Evolutionary conservation across 2,113 vertebrate species (phyloP), one percentile per base, ranked within the genome.

Genomic region (Ageneiosus marmoratus): DNA sequence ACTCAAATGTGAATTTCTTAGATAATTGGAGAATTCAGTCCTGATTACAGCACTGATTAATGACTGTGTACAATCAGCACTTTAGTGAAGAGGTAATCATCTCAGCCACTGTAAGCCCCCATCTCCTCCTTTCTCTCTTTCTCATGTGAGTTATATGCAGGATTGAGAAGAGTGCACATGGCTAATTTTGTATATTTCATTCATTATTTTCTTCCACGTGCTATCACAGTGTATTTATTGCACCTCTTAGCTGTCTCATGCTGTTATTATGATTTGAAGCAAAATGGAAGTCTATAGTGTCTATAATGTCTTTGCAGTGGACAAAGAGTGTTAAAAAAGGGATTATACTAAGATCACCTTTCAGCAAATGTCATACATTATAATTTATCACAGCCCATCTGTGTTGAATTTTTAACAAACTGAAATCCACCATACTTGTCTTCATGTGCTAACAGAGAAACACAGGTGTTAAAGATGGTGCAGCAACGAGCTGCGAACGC

Each of bases 1-100:
- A 13, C 69, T 83, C n/a, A 29, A 69, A 72, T 75, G 81, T 58
- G 34, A 70, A 74, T 77, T 81, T 80, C 48, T 37, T 67, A 80
- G 50, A 79, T 24, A 82, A 83, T 78, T 34, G 78, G 50, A 70
- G 56, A 84, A 85, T 86, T 78, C 46, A 72, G 44, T 63, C 34
- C 82, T 80, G 86, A 87, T 88, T 85, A 87, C 58, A 56, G 65
- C 37, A 83, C 78, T 81, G 78, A 85, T 88, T 86, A 88, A 81
- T 56, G 78, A 74, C 69, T 41, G 32, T 74, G 74, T 83, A 69
- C 82, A 87, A 88, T 88, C 74, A 87, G 78, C 85, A 81, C 88
- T 88, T 86, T 78, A 83, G 73, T 77, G 77, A 67, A 85, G 85
- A 86, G 78, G 79, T 86, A 83, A 83, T 83, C 81, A 79, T 69